A percentile compares a stretch with the other conserved stretches of the same genome.
Conservation (phyloP, 2,888 invertebrate genomes). For the Mayetiola destructor region DNA sequence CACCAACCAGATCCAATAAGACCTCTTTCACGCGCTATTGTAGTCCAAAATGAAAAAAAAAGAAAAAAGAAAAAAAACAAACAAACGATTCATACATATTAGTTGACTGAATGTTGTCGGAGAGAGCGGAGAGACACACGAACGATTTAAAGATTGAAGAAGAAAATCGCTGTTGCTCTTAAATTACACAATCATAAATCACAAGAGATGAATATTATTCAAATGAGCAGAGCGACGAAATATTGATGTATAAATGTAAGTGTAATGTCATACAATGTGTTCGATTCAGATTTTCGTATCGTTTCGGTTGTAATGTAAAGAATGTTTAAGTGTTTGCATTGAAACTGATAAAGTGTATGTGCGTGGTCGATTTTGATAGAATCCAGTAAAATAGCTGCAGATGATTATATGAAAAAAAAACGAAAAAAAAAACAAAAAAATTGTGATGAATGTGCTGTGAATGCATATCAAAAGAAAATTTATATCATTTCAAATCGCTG, state of each 20-base stretch:
- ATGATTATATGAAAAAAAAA: not conserved
- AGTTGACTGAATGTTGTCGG: not conserved
- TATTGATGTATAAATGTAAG: conserved; percentile 13
- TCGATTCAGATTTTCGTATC: not conserved
- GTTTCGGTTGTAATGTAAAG: not conserved
- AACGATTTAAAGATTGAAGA: not conserved
- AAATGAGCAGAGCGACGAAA: conserved; percentile 15
- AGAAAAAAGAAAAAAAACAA: no score
- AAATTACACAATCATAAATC: conserved; percentile 16
- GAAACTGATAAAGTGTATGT: not conserved
- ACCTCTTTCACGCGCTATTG: conserved; percentile 6
- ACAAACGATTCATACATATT: not conserved
- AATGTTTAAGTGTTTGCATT: not conserved
- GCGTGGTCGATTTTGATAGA: not conserved
- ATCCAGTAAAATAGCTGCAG: not conserved
- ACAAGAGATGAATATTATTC: conserved; percentile 15
- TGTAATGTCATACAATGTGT: conserved; percentile 7
- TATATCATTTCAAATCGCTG: no score
- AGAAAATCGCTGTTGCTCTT: not conserved
- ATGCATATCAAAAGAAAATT: conserved; percentile 7
- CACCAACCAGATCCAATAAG: conserved; percentile 5
- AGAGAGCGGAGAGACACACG: not conserved
- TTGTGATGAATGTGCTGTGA: conserved; percentile 10
- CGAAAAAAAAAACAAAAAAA: not conserved
- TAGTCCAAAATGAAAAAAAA: no score